Base-by-base conservation (phyloP, 2,797 vertebrate species). In the Buceros bicornis region DNA sequence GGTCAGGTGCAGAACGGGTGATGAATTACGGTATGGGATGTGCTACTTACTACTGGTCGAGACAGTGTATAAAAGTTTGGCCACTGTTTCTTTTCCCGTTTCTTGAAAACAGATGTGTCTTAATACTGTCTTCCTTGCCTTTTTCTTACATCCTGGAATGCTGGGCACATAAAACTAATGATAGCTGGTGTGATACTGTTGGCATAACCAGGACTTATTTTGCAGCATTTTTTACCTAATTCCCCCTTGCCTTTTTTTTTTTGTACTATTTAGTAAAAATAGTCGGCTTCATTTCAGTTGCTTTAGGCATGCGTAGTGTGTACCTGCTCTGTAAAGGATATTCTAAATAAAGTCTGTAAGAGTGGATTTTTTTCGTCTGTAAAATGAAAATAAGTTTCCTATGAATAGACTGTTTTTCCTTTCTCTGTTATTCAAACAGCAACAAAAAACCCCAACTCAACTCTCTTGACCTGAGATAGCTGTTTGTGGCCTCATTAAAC, bases 401-500 rank as follows among this genome's bases (percentile, higher is more conserved):
- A 4, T 5, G 4, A 21, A 8, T 17, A 33, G 26, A 9, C 10
- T 37, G 21, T 6, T 72, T 84, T 76, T 58, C 8, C 15, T 60
- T 73, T 57, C 11, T 82, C n/a, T 86, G 8, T 50, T 72, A n/a
- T 8, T 81, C 22, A 40, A 22, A 26, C 11, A 70, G 11, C 26
- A 56, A 28, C 2, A 22, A 28, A 61, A 47, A 54, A 2, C 0
- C 3, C 9, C 19, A 31, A 22, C 29, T 84, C 22, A 4, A 8
- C 64, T 91, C 14, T 8, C 16, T 69, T 74, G 54, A 56, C 57
- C 70, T 9, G 33, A 81, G 53, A n/a, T 74, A 82, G 56, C 35
- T 76, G 61, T 61, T 92, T 76, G 76, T 88, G 82, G 72, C 40
- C 76, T 94, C 50, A 7, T 74, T 87, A 76, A 43, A 71, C 73